phyloP scores from a whole-genome alignment of 2,888 invertebrate species.

The Drosophila lutescens region DNA sequence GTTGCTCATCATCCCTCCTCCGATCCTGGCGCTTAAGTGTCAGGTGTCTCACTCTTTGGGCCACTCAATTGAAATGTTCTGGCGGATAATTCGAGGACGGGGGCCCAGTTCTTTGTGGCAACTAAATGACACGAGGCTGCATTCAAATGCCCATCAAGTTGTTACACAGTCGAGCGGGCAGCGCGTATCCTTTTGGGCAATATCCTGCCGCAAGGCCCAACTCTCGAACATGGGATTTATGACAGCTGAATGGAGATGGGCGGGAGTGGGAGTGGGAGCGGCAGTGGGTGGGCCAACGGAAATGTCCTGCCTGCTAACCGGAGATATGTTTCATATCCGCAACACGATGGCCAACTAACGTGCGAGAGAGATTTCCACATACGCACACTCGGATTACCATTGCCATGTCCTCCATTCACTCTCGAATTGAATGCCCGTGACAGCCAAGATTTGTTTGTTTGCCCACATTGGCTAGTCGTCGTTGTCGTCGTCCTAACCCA shows the following conservation, averaged over 20 bases:
- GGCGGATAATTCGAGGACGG: slow-evolving; percentile 26
- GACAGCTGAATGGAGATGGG: slow-evolving; percentile 56
- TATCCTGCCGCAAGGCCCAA: slow-evolving; percentile 73
- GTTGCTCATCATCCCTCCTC: slow-evolving; percentile 20
- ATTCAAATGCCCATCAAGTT: slow-evolving; percentile 79
- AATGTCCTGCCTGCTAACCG: slow-evolving; percentile 84
- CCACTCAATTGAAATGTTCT: slow-evolving; percentile 47
- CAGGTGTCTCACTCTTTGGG: slow-evolving; percentile 67
- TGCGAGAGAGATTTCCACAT: slow-evolving; percentile 32
- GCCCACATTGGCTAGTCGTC: slow-evolving; percentile 13
- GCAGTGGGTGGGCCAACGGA: slow-evolving; percentile 61
- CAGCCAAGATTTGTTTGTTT: slow-evolving; percentile 73
- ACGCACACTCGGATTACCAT: slow-evolving; percentile 13
- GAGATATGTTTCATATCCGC: slow-evolving; percentile 84
- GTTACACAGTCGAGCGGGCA: slow-evolving; percentile 64
- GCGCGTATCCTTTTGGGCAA: slow-evolving; percentile 73
- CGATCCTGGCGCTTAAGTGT: slow-evolving; percentile 66
- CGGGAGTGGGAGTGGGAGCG: not conserved
- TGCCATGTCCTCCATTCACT: slow-evolving; percentile 43
- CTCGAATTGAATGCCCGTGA: slow-evolving; percentile 55
- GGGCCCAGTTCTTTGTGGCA: slow-evolving; percentile 60
- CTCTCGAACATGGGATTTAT: slow-evolving; percentile 62
- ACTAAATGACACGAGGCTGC: slow-evolving; percentile 64
- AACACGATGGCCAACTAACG: slow-evolving; percentile 54
- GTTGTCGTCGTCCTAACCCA: slow-evolving; percentile 8